Base-by-base conservation (phyloP, 2,113 vertebrate genomes). In the Sterrhoptilus dennistouni region DNA sequence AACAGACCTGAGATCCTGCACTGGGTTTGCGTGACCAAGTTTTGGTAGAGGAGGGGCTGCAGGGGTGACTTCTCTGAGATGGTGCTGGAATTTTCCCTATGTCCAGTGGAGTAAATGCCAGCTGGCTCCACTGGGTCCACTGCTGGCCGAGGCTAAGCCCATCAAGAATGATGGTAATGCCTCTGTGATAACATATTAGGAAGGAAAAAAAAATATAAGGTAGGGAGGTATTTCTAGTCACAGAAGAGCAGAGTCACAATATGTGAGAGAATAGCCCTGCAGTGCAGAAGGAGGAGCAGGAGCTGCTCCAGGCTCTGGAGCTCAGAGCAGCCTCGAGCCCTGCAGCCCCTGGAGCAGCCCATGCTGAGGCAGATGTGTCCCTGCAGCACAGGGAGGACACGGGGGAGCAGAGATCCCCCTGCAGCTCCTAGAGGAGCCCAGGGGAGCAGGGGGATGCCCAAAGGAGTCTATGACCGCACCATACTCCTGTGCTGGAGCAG, bases 11-110 rank as follows among this genome's bases (percentile, higher is more conserved):
- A 70, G 14, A 47, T 35, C 12, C 8, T 42, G 6, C 22, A 29
- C 44, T 10, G 5, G 5, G 29, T 57, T 61, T 68, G 3, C 0
- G 0, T 53, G 29, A 68, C 11, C 11, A 35, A 20, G 5, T 75
- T n/a, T 60, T 31, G 28, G 7, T 29, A 18, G 6, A 38, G 16
- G 20, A 33, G 24, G 2, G 12, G 11, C 5, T 52, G 54, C 49
- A 40, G 12, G 18, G 2, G 1, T 75, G 45, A 13, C 1, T 22
- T 22, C 14, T 64, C 17, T 33, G 27, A 44, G 27, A 20, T 27
- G 17, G 10, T 36, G 7, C 25, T 64, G 35, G 20, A 49, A 42
- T 19, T 9, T 33, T 50, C 11, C 9, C 4, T 27, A 11, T 12
- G 8, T 35, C 57, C 8, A 12, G 28, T 16, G 35, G 13, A 56